Evolutionary conservation across 2,113 vertebrate genomes (phyloP).

Genomic region (Apteryx mantelli): DNA sequence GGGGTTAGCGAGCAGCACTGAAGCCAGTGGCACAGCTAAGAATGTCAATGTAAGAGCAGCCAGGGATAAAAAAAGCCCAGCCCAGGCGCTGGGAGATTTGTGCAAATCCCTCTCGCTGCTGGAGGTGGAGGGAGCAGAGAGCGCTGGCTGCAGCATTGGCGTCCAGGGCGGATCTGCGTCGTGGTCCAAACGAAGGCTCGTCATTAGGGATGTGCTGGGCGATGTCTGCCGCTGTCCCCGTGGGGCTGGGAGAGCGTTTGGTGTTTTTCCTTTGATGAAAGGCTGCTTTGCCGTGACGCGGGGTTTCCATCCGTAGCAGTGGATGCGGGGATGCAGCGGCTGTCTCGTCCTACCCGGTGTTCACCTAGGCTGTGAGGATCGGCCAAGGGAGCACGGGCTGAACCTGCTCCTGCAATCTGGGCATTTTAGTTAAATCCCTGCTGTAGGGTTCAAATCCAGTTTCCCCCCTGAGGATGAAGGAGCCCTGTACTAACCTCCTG

Average conservation of each 20-base stretch:
- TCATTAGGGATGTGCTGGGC: background rate
- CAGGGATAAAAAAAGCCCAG: slow-evolving; percentile 65
- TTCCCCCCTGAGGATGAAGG: too few relatives aligned
- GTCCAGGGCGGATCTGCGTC: too few relatives aligned
- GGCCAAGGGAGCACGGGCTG: fast-evolving
- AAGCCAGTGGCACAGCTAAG: slow-evolving; percentile 64
- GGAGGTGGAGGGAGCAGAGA: background rate
- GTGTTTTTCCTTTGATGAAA: too few relatives aligned
- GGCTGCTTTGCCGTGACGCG: too few relatives aligned
- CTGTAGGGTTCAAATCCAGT: too few relatives aligned
- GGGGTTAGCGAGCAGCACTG: slow-evolving; percentile 60
- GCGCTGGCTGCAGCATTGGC: background rate
- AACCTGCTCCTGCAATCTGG: too few relatives aligned
- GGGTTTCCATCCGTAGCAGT: too few relatives aligned
- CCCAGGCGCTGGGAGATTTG: slow-evolving; percentile 4
- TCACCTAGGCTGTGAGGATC: fast-evolving
- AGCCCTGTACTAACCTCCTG: too few relatives aligned
- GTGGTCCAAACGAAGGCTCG: background rate
- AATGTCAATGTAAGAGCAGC: slow-evolving; percentile 67
- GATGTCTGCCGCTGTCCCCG: too few relatives aligned
- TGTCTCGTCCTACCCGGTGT: fast-evolving
- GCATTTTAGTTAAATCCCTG: background rate
- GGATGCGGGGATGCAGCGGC: too few relatives aligned
- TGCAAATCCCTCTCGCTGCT: slow-evolving; percentile 28
- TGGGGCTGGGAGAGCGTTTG: too few relatives aligned